Evolutionary conservation across 2,797 vertebrate genomes (phyloP).

Genomic region (Premnoplex brunnescens): DNA sequence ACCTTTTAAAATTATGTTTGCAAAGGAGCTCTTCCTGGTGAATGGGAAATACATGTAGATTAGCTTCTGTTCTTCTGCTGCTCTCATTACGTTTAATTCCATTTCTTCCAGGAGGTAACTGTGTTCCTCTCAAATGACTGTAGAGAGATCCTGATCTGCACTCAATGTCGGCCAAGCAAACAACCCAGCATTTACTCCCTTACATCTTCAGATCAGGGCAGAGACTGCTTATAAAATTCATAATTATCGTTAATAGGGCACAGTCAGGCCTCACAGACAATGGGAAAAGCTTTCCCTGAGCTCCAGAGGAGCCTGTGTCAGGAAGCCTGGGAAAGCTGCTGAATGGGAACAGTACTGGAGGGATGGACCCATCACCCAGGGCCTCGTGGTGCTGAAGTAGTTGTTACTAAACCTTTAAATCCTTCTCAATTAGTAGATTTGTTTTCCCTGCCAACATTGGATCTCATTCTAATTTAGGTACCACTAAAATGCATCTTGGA

Average conservation of each 20-base stretch:
- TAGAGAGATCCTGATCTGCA: background rate
- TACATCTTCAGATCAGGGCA: background rate
- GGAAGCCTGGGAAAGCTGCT: background rate
- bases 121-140: background rate
- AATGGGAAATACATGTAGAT: background rate
- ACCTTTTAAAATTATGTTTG: background rate
- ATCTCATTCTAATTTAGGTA: background rate
- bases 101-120: background rate
- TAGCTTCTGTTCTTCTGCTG: background rate
- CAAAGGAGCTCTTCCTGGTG: background rate
- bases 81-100: background rate
- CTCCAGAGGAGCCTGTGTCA: background rate
- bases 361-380: background rate
- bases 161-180: background rate
- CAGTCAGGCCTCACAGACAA: background rate
- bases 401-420: background rate
- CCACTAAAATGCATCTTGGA: background rate
- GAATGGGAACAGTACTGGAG: background rate
- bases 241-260: rapidly evolving
- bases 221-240: background rate
- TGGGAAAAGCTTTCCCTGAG: background rate
- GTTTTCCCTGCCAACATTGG: background rate
- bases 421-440: background rate
- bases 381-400: background rate
- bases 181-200: background rate